Evolutionary conservation across 1,140 invertebrate genomes (phyloP).

Genomic region (Ephestia elutella): DNA sequence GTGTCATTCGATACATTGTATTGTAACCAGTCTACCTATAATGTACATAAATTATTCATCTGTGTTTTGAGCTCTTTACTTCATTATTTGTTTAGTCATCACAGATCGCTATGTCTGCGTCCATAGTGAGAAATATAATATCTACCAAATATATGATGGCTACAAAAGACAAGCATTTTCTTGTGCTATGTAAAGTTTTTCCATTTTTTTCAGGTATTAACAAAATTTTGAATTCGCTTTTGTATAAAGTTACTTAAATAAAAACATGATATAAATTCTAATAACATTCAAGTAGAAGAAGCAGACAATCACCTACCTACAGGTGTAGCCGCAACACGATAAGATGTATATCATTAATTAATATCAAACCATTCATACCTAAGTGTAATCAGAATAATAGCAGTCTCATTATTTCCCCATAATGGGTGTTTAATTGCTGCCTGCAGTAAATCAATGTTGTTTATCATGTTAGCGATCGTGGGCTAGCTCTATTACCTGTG

Average conservation of each 20-base stretch:
- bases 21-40: conserved; percentile 35
- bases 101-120: not conserved
- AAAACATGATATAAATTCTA: too few species aligned
- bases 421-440: not conserved
- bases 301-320: too few species aligned
- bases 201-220: too few species aligned
- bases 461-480: not conserved
- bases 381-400: not conserved
- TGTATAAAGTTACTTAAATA: too few species aligned
- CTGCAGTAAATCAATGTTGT: not conserved
- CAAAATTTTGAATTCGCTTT: too few species aligned
- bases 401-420: not conserved
- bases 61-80: conserved; percentile 37
- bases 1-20: conserved; percentile 54
- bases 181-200: too few species aligned
- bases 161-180: too few species aligned
- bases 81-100: conserved; percentile 37
- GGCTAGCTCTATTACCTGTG: not conserved
- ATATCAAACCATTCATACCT: not conserved
- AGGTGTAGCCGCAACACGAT: too few species aligned
- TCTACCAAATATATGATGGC: too few species aligned
- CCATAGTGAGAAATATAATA: not conserved
- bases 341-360: too few species aligned
- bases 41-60: conserved; percentile 40
- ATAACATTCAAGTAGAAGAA: too few species aligned